phyloP scores from a whole-genome alignment of 2,113 vertebrate species.

The Siniperca knerii region DNA sequence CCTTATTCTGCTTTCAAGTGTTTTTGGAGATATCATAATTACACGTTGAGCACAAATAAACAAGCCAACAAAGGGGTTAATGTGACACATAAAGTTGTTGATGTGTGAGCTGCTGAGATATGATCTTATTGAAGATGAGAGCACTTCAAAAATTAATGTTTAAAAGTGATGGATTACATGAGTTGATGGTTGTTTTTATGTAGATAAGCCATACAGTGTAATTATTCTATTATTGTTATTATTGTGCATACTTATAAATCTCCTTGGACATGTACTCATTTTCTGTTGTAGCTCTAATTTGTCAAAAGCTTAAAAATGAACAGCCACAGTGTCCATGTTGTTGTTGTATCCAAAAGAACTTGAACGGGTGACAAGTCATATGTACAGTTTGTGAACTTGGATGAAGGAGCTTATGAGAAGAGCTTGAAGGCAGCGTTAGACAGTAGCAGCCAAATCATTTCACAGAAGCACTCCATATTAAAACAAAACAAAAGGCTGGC shows the following conservation, averaged over 20 bases:
- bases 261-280: neutral
- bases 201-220: neutral
- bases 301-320: neutral
- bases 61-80: neutral
- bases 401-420: conserved; percentile 49
- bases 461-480: conserved; percentile 45
- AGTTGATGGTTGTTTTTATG: neutral
- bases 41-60: conserved; percentile 9
- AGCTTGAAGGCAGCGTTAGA: conserved; percentile 45
- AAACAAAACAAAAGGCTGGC: conserved; percentile 61
- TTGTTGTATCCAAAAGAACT: conserved; percentile 32
- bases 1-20: conserved; percentile 36
- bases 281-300: conserved; percentile 16
- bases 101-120: conserved; percentile 5
- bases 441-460: conserved; percentile 47
- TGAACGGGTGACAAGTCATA: conserved; percentile 28
- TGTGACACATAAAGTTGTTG: neutral
- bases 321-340: conserved; percentile 25
- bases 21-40: conserved; percentile 38
- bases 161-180: neutral
- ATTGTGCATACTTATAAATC: neutral
- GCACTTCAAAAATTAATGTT: neutral
- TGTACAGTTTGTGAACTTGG: conserved; percentile 54
- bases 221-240: neutral
- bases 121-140: neutral